A percentile compares a stretch with the other conserved stretches of the same genome.
Evolutionary conservation across 2,797 vertebrate genomes (phyloP).

Genomic region (Myioborus melanocephalus): DNA sequence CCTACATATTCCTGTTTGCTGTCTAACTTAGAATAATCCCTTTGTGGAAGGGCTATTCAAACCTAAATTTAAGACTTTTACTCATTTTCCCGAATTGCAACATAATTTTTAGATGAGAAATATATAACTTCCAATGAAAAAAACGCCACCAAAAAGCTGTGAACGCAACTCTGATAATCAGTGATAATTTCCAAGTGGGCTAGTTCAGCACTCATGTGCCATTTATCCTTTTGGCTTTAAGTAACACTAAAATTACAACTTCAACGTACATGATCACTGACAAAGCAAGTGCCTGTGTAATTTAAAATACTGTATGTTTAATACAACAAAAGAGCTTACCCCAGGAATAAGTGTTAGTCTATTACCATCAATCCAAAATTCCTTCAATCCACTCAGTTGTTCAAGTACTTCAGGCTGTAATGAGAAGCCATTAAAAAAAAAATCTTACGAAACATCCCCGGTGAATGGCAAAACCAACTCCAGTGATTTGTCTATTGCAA

Average conservation of each 20-base stretch:
- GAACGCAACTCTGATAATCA: neutral
- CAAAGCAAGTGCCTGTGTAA: neutral
- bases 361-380: constrained; percentile 98
- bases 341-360: constrained; percentile 92
- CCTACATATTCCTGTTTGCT: neutral
- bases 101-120: neutral
- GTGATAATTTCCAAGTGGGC: neutral
- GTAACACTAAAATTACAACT: neutral
- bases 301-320: neutral
- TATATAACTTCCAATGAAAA: neutral
- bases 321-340: constrained; percentile 77
- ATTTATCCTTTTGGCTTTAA: neutral
- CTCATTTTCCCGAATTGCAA: neutral
- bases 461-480: neutral
- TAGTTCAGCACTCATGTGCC: neutral
- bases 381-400: constrained; percentile 91
- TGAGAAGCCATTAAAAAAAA: neutral
- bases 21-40: neutral
- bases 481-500: neutral
- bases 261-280: neutral
- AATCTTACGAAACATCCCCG: neutral
- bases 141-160: neutral
- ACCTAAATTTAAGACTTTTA: neutral
- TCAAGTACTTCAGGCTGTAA: constrained; percentile 96
- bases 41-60: neutral